Base-by-base conservation (phyloP, 1,140 invertebrate genomes). In the Manduca sexta region DNA sequence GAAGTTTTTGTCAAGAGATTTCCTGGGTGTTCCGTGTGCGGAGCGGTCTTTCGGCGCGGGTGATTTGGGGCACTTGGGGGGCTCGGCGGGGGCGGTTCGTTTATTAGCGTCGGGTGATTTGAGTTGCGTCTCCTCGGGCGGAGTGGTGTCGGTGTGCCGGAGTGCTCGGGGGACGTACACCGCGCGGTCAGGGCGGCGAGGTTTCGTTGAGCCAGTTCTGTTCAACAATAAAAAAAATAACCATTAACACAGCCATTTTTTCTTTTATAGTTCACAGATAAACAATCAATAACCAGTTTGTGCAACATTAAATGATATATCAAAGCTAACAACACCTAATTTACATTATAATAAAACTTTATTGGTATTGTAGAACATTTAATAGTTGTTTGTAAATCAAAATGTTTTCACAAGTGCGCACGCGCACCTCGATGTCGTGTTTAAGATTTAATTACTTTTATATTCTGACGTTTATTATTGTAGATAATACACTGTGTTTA, bases 161-260 rank as follows among this genome's bases (percentile, higher is more conserved):
- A 91, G 82, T 51, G 91, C 91, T 63, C 91, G 87, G 50, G 93
- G 93, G 14, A 94, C 91, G 82, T 94, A 94, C 29, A 94, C 89
- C 4, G 92, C 92, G 3, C 91, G 88, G 76, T 94, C 93, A 45
- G 93, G 93, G 61, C 93, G 88, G 46, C 89, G 88, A 50, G 90
- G 74, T 46, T 79, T 86, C 38, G 73, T 59, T 38, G 78, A 66
- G 13, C 70, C 69, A 52, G 74, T 69, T 61, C 80, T 84, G 66
- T 31, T 40, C n/a, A 40, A 69, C 52, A 63, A 57, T 49, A 1
- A 18, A 18, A 40, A 18, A 18, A 40, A 40, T 40, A 16, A 17
- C 18, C 8, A 11, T n/a, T 18, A 40, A 17, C 15, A 15, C 35
- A 14, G 13, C 35, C 10, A 15, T 37, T 15, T n/a, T n/a, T n/a